These are phyloP conservation scores for Pemphredon lugubris DNA, from an alignment of 2,888 invertebrate species.

Conservation along the genomic window DNA sequence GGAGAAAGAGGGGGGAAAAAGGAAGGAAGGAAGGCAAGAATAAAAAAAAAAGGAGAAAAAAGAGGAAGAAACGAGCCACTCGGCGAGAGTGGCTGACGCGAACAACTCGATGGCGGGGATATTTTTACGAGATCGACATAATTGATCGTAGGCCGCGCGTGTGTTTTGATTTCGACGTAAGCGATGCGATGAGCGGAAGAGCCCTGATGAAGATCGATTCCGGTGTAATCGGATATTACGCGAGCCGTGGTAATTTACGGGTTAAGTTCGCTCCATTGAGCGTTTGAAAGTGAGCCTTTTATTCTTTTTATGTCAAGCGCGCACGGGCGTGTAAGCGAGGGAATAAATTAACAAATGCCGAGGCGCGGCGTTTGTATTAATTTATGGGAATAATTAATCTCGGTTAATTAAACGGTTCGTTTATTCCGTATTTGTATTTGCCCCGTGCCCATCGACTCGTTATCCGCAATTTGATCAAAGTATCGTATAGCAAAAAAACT, in stretches of 20 bases:
- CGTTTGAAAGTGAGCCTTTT: constrained; percentile 5
- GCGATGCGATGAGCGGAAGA: constrained; percentile 11
- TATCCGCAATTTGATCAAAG: too few species aligned
- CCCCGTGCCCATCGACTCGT: too few species aligned
- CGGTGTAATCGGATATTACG: constrained; percentile 22
- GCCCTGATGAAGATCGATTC: constrained; percentile 29
- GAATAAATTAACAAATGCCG: neutral
- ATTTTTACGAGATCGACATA: constrained; percentile 61
- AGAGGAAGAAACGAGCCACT: constrained; percentile 43
- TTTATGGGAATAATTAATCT: too few species aligned
- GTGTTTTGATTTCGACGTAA: constrained; percentile 40
- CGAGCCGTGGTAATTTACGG: constrained; percentile 28
- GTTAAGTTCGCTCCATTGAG: constrained; percentile 9
- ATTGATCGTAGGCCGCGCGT: constrained; percentile 27
- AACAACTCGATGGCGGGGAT: constrained; percentile 65
- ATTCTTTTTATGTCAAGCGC: neutral
- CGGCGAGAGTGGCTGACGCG: constrained; percentile 53
- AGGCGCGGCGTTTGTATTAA: neutral
- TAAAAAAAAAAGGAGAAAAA: constrained; percentile 22
- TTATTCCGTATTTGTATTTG: too few species aligned
- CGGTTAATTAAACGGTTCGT: too few species aligned
- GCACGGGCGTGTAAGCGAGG: neutral
- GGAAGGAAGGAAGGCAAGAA: constrained; percentile 23
- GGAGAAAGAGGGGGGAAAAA: constrained; percentile 19
- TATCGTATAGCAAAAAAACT: too few species aligned